These are phyloP conservation scores for Arge pagana DNA, from an alignment of 2,888 invertebrate species.

Conservation along the genomic window DNA sequence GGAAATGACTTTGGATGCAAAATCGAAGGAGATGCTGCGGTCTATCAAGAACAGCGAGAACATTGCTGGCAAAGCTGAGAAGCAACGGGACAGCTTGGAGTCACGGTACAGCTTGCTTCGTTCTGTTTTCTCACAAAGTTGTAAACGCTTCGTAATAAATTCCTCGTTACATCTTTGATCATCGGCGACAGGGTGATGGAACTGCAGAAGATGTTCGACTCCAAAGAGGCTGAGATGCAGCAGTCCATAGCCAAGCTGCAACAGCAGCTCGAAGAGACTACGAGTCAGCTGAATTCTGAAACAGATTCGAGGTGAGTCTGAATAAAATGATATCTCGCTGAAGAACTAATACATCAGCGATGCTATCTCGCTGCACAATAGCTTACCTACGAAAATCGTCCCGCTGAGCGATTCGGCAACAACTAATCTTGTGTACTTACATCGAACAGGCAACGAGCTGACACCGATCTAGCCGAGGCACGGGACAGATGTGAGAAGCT, in stretches of 20 bases:
- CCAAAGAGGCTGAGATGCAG: conserved; percentile 37
- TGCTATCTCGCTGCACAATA: too few relatives aligned
- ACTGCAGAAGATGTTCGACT: conserved; percentile 39
- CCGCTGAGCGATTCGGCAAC: too few relatives aligned
- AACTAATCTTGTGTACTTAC: neutral
- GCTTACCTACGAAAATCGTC: too few relatives aligned
- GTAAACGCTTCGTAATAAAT: neutral
- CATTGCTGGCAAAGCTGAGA: conserved; percentile 40
- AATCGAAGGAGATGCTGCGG: conserved; percentile 41
- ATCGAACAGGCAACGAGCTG: conserved; percentile 30
- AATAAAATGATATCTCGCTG: neutral
- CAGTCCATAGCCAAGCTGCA: conserved; percentile 31
- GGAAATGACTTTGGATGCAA: conserved; percentile 36
- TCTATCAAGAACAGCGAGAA: conserved; percentile 40
- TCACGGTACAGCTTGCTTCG: conserved; percentile 39
- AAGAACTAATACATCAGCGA: neutral
- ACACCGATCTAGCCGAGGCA: conserved; percentile 30
- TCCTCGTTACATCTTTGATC: conserved; percentile 10
- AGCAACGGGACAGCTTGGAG: conserved; percentile 45
- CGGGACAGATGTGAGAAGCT: conserved; percentile 32
- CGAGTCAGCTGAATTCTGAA: conserved; percentile 29
- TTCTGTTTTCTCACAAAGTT: conserved; percentile 12
- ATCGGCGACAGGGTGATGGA: conserved; percentile 44
- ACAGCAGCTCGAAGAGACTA: conserved; percentile 29
- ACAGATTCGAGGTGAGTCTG: conserved; percentile 34